phyloP scores from a whole-genome alignment of 2,113 vertebrate species.

The Scopus umbretta region DNA sequence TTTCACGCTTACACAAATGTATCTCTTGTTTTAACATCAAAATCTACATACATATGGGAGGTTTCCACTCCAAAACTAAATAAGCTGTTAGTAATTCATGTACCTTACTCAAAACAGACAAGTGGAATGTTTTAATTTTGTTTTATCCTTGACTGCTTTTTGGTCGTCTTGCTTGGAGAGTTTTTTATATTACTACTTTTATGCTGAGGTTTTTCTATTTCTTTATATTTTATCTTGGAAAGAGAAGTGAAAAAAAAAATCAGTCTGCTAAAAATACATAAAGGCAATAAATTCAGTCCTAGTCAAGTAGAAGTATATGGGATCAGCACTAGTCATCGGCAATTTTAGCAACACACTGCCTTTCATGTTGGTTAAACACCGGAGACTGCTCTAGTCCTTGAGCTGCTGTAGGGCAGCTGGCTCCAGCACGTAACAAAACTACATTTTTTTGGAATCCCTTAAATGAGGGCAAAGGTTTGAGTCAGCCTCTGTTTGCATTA shows the following conservation, averaged over 20 bases:
- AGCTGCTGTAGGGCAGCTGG: constrained; percentile 37
- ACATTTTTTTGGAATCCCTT: neutral
- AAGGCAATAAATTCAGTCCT: neutral
- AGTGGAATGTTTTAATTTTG: neutral
- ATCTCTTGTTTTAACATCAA: neutral
- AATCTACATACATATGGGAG: neutral
- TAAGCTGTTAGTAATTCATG: neutral
- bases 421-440: constrained; percentile 12
- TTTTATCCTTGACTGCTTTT: neutral
- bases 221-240: neutral
- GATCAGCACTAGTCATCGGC: neutral
- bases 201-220: neutral
- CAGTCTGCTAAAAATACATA: neutral
- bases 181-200: neutral
- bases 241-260: neutral
- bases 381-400: neutral
- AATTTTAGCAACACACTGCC: neutral
- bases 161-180: neutral
- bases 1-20: neutral
- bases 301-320: neutral
- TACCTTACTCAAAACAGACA: neutral
- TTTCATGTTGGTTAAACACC: neutral
- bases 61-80: neutral
- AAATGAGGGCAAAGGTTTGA: constrained; percentile 54
- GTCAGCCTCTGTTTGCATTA: constrained; percentile 41